Percentiles rank a stretch among this genome's conserved stretches.
These are phyloP conservation scores for Augochlorella aurata DNA, from an alignment of 2,888 invertebrate species.

Conservation along the genomic window DNA sequence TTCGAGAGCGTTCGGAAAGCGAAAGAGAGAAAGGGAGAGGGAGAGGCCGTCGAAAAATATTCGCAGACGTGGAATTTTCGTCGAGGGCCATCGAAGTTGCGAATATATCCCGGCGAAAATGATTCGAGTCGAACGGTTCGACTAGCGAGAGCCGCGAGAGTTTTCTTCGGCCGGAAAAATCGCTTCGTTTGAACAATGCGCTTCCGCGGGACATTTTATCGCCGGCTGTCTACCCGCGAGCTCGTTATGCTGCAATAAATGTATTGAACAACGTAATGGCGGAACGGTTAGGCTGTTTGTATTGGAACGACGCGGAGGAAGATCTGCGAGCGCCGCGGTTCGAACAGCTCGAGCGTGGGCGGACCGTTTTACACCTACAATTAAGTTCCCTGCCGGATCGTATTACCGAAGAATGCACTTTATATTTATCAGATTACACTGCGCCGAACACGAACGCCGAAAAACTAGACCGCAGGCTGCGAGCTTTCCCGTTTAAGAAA, in stretches of 20 bases:
- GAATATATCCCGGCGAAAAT: neutral
- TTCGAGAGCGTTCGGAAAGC: no score
- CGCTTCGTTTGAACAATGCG: neutral
- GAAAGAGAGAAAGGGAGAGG: no score
- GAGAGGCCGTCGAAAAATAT: no score
- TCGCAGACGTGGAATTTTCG: no score
- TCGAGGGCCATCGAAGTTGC: no score
- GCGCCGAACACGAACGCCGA: neutral
- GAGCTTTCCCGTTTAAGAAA: neutral
- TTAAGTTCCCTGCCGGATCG: neutral
- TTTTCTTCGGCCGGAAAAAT: neutral
- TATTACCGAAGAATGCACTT: constrained; percentile 12
- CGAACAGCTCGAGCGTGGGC: neutral
- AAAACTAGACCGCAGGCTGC: neutral
- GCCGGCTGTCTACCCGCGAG: neutral
- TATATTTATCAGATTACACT: constrained; percentile 6
- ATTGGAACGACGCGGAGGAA: neutral
- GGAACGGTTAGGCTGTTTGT: neutral
- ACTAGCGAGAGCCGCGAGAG: neutral
- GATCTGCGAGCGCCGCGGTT: neutral
- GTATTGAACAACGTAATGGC: neutral
- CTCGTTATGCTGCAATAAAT: neutral
- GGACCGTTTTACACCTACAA: neutral
- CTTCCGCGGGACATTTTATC: neutral
- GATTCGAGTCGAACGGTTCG: neutral